Conservation (phyloP, 2,113 vertebrate species). For the Ramphastos sulfuratus region DNA sequence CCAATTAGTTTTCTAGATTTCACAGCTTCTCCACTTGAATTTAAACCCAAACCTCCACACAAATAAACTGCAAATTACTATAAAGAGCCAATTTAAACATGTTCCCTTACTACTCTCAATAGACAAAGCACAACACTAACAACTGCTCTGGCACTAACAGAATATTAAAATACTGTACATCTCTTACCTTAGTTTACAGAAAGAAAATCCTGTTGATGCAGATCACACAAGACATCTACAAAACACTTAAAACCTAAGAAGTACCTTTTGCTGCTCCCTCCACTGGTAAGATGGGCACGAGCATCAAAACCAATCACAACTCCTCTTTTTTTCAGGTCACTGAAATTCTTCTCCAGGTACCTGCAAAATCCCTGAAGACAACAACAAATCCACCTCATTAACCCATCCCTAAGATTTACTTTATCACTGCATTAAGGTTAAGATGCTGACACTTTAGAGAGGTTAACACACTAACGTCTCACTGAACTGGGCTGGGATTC, state of each 20-base stretch:
- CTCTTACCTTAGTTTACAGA: not conserved
- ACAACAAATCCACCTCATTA: not conserved
- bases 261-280: constrained; percentile 87
- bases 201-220: not conserved
- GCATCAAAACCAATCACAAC: constrained; percentile 94
- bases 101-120: not conserved
- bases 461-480: not conserved
- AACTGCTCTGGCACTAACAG: not conserved
- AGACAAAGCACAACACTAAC: not conserved
- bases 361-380: constrained; percentile 87
- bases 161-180: not conserved
- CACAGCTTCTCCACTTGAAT: not conserved
- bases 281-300: constrained; percentile 86
- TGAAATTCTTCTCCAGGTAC: constrained; percentile 88
- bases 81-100: not conserved
- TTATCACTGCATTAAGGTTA: not conserved
- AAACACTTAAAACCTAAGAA: not conserved
- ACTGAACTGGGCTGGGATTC: not conserved
- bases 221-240: not conserved
- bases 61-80: not conserved
- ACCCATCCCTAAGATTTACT: not conserved
- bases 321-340: constrained; percentile 87
- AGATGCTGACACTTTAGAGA: not conserved
- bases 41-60: not conserved
- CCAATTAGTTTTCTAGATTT: not conserved